Percentiles rank a stretch among this genome's conserved stretches.
Conservation (phyloP, 2,113 vertebrate genomes). For the Otocyon megalotis region DNA sequence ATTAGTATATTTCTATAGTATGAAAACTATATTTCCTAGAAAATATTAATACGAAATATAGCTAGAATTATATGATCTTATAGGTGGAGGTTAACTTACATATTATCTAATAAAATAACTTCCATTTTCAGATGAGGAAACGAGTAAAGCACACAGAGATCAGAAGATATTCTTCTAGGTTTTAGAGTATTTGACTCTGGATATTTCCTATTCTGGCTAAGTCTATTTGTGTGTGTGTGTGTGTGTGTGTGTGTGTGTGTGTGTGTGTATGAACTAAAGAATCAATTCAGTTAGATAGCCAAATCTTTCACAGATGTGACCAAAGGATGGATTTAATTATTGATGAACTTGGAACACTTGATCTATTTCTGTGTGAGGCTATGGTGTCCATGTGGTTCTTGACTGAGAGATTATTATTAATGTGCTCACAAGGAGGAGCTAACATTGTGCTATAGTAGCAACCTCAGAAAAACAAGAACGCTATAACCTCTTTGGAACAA, state of each 20-base stretch:
- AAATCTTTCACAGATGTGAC: not conserved
- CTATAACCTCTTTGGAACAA: not conserved
- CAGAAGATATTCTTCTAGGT: fast-evolving
- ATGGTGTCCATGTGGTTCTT: fast-evolving
- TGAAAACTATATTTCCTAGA: not conserved
- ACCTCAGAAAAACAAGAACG: not conserved
- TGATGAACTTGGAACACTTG: fast-evolving
- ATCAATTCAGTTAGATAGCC: no score
- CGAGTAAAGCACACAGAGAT: fast-evolving
- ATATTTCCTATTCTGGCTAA: not conserved
- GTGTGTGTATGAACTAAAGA: not conserved
- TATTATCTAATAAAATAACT: not conserved
- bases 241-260: no score
- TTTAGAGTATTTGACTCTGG: not conserved
- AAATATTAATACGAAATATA: not conserved
- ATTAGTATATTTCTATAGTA: not conserved
- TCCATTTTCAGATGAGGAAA: not conserved
- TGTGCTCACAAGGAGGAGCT: no score
- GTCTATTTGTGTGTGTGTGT: no score
- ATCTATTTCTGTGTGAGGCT: fast-evolving
- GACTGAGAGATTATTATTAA: fast-evolving
- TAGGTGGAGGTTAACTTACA: not conserved
- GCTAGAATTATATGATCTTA: not conserved
- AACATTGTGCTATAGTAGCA: fast-evolving
- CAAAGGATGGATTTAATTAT: not conserved